These are phyloP conservation scores for Lasioglossum marginatum DNA, from an alignment of 2,888 invertebrate genomes.

Conservation along the genomic window DNA sequence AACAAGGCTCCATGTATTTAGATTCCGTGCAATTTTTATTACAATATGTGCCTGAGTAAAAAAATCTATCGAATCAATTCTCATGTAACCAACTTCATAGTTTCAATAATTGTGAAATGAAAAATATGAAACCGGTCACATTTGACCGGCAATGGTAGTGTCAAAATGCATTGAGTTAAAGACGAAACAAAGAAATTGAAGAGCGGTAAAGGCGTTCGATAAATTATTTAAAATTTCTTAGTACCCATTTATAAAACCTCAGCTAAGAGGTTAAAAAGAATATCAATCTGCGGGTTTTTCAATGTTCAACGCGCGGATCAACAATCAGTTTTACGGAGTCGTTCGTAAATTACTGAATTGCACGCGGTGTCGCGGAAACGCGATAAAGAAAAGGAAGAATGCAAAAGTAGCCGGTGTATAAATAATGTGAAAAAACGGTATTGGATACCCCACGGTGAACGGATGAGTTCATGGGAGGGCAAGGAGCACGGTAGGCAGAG, in stretches of 20 bases:
- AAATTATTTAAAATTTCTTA: background rate
- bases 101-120: too few relatives aligned
- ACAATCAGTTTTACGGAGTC: background rate
- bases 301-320: background rate
- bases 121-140: too few relatives aligned
- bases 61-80: too few relatives aligned
- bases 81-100: too few relatives aligned
- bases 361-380: constrained; percentile 12
- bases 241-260: background rate
- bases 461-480: constrained; percentile 75
- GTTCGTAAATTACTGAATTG: background rate
- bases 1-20: too few relatives aligned
- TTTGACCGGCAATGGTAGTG: too few relatives aligned
- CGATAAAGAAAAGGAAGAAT: background rate
- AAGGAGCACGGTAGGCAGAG: constrained; percentile 81
- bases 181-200: background rate
- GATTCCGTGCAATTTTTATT: too few relatives aligned
- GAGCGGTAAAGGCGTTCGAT: background rate
- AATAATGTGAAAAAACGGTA: constrained; percentile 58
- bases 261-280: background rate
- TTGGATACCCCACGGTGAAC: constrained; percentile 66
- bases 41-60: too few relatives aligned
- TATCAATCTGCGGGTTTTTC: background rate
- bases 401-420: constrained; percentile 1
- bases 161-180: background rate